These are phyloP conservation scores for Ibidorhyncha struthersii DNA, from an alignment of 2,113 vertebrate genomes.

Conservation along the genomic window DNA sequence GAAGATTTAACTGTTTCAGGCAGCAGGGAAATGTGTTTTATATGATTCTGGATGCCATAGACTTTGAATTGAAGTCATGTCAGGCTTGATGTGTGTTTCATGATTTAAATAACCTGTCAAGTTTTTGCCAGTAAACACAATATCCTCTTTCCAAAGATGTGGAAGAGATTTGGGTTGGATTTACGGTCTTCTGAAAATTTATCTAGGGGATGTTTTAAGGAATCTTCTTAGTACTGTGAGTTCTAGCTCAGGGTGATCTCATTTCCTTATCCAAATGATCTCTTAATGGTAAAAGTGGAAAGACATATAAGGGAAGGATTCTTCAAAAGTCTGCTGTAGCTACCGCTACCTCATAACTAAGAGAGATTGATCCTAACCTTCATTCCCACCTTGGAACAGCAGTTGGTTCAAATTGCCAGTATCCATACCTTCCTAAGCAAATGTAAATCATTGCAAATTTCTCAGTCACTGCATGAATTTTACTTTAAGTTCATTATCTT, in stretches of 20 bases:
- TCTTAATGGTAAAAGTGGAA: background rate
- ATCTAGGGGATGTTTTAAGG: background rate
- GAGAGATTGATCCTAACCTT: background rate
- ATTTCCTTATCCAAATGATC: background rate
- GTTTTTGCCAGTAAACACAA: background rate
- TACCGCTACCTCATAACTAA: background rate
- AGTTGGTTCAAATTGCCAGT: background rate
- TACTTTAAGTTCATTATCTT: background rate
- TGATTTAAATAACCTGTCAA: background rate
- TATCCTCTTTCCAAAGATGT: background rate
- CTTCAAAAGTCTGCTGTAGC: background rate
- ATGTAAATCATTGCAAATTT: background rate
- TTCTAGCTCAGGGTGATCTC: background rate
- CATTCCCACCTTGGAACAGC: background rate
- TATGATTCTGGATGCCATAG: background rate
- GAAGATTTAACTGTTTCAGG: background rate
- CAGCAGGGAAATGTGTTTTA: background rate
- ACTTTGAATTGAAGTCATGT: background rate
- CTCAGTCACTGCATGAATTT: background rate
- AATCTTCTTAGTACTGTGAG: background rate
- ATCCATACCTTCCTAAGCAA: background rate
- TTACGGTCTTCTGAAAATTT: background rate
- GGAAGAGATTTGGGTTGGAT: background rate
- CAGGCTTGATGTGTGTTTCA: background rate
- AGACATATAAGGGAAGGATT: background rate